Evolutionary conservation across 2,888 invertebrate genomes (phyloP), one percentile per base, ranked within the genome.

Genomic region (Lasioglossum oenotherae): DNA sequence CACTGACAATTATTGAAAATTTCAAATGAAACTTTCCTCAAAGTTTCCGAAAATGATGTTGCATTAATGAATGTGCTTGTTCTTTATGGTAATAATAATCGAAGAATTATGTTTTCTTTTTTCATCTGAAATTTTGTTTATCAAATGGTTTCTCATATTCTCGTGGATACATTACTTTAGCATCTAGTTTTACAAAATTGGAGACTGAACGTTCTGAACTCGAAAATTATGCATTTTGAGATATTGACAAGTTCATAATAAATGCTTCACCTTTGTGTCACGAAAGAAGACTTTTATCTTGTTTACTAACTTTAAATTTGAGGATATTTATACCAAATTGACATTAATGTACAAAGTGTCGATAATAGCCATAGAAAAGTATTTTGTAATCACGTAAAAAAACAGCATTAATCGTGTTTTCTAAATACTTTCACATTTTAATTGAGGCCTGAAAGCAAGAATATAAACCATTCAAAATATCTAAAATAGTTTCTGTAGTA

Each of bases 1-100:
- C 85, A 85, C 85, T 85, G 85, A 84, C 53, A 44, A 31, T 41
- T 71, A 74, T 12, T 74, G 78, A n/a, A 19, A 80, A 71, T n/a
- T 74, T 27, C 64, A 67, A 38, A 31, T 35, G 38, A 75, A 83
- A 79, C 69, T 35, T 82, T 35, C 44, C 72, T n/a, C 8, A 16
- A 72, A 82, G 27, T 53, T 64, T 79, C 14, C 27, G 44, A 83
- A 75, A 85, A 83, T 53, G 72, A 49, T 53, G 79, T 84, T 85
- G 83, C 46, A 12, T 4, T 35, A 85, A 44, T 83, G 71, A 83
- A 75, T 31, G 71, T 27, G 75, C 53, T 78, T 27, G 75, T 72
- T 79, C 74, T 83, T 79, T 57, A 44, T 23, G 23, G 10, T 10
- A 69, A 16, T 74, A 53, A 27, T n/a, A 74, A 82, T 71, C 44